Percentiles rank a stretch among this genome's conserved stretches.
phyloP scores from a whole-genome alignment of 1,140 invertebrate species.

The Periplaneta americana region DNA sequence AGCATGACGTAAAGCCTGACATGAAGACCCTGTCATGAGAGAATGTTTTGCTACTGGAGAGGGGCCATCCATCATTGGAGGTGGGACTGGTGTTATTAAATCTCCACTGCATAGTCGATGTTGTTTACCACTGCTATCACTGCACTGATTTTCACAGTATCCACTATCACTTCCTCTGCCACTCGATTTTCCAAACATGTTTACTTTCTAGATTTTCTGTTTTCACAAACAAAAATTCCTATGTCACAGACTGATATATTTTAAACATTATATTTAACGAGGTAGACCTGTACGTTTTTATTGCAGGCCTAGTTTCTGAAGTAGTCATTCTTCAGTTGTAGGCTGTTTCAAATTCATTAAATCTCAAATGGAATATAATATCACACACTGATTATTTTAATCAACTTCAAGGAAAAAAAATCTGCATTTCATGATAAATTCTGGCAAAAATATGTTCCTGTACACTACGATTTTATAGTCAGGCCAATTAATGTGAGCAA shows the following conservation, averaged over 20 bases:
- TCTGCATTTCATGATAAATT: neutral
- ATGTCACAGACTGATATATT: constrained; percentile 6
- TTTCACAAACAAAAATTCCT: neutral
- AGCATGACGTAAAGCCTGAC: constrained; percentile 77
- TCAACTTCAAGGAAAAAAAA: neutral
- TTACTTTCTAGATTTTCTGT: neutral
- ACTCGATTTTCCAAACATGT: constrained; percentile 7
- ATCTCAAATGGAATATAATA: neutral
- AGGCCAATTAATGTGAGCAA: neutral
- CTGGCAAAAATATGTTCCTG: neutral
- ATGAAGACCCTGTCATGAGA: constrained; percentile 63
- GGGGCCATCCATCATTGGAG: neutral
- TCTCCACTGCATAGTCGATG: neutral
- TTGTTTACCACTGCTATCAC: constrained; percentile 2
- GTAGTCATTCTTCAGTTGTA: neutral
- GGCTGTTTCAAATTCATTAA: neutral
- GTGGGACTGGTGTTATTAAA: constrained; percentile 3
- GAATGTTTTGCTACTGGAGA: neutral
- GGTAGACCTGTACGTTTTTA: neutral
- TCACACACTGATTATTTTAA: neutral
- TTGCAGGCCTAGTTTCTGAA: neutral
- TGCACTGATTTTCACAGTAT: constrained; percentile 16
- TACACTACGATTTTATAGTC: neutral
- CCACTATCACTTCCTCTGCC: constrained; percentile 14
- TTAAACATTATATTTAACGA: neutral